Conservation (phyloP, 2,888 invertebrate genomes). For the Microchrysa polita region DNA sequence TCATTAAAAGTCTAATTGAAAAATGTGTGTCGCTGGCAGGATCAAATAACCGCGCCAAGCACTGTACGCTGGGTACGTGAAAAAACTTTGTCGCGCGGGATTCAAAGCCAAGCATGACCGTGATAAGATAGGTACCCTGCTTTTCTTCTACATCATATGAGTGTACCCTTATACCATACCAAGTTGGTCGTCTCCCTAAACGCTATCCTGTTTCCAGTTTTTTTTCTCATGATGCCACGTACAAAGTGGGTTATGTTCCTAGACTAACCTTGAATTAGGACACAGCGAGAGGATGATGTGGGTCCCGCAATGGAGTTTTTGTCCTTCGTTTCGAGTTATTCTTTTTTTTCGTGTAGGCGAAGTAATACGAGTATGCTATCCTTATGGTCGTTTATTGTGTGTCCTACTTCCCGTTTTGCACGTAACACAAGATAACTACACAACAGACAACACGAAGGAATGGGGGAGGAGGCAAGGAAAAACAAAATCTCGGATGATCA, state of each 20-base stretch:
- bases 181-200: not conserved
- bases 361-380: not conserved
- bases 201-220: not conserved
- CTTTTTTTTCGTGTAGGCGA: too few species aligned
- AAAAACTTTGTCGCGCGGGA: too few species aligned
- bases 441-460: too few species aligned
- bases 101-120: not conserved
- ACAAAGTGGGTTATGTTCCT: constrained; percentile 19
- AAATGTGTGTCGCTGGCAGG: not conserved
- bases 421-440: constrained; percentile 31
- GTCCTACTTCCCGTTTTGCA: constrained; percentile 14
- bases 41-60: not conserved
- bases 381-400: not conserved
- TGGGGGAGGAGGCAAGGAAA: constrained; percentile 25
- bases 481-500: constrained; percentile 51
- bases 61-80: not conserved
- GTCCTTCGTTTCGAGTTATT: too few species aligned
- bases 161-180: too few species aligned
- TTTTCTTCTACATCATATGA: too few species aligned
- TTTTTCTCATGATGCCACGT: too few species aligned
- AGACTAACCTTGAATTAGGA: constrained; percentile 33
- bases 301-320: not conserved
- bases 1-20: not conserved
- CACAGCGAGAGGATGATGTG: not conserved
- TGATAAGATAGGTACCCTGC: not conserved